Percentiles rank a stretch among this genome's conserved stretches.
Evolutionary conservation across 1,140 invertebrate genomes (phyloP).

Genomic region (Cataglyphis hispanica): DNA sequence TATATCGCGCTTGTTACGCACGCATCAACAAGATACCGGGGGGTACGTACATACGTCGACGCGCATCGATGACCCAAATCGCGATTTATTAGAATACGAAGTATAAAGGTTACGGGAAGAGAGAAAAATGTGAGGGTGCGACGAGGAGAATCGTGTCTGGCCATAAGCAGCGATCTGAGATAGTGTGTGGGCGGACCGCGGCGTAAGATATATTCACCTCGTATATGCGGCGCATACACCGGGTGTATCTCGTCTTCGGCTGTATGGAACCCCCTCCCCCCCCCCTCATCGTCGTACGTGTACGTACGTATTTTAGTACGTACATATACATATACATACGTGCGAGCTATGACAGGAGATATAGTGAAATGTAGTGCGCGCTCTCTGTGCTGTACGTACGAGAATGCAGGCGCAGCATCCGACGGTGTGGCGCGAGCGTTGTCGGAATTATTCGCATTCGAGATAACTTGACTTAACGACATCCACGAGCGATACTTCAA

Average conservation of each 20-base stretch:
- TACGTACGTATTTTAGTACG: constrained; percentile 28
- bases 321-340: constrained; percentile 9
- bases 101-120: constrained; percentile 66
- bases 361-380: constrained; percentile 67
- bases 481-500: constrained; percentile 41
- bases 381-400: neutral
- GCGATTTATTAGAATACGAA: constrained; percentile 68
- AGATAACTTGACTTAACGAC: constrained; percentile 69
- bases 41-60: neutral
- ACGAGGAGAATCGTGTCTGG: constrained; percentile 68
- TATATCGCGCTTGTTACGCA: no score
- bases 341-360: constrained; percentile 66
- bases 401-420: constrained; percentile 22
- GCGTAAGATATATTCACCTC: constrained; percentile 53
- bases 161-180: constrained; percentile 73
- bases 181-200: constrained; percentile 55
- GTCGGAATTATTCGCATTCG: constrained; percentile 55
- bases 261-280: neutral
- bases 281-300: constrained; percentile 33
- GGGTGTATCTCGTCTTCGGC: constrained; percentile 45
- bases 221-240: constrained; percentile 30
- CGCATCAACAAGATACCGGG: neutral
- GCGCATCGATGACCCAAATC: constrained; percentile 69
- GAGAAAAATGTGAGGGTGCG: constrained; percentile 66
- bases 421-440: constrained; percentile 10